Conservation (phyloP, 2,797 vertebrate genomes). For the Aldrovandia affinis region DNA sequence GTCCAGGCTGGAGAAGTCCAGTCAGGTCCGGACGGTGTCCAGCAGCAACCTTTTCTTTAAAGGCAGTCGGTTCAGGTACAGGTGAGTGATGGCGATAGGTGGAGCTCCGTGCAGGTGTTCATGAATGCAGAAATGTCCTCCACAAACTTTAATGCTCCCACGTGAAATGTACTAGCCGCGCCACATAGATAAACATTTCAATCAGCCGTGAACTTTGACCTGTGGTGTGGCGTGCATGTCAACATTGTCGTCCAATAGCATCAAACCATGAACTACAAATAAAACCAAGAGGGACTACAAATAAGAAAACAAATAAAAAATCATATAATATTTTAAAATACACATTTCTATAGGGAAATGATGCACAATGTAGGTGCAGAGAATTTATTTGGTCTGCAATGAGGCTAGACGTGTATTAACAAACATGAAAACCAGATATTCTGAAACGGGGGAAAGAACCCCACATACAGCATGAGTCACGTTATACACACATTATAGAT, state of each 20-base stretch:
- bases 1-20: constrained; percentile 94
- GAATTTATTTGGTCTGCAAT: background rate
- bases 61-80: constrained; percentile 97
- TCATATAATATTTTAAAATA: too few relatives aligned
- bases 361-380: background rate
- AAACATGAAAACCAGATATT: background rate
- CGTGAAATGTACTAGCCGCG: background rate
- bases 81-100: constrained; percentile 68
- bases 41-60: constrained; percentile 99
- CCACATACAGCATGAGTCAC: too few relatives aligned
- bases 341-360: background rate
- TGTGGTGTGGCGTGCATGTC: too few relatives aligned
- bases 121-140: background rate
- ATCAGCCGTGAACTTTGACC: too few relatives aligned
- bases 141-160: background rate
- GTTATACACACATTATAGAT: background rate
- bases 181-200: background rate
- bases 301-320: too few relatives aligned
- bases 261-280: too few relatives aligned
- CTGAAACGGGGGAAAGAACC: background rate
- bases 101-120: background rate
- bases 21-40: constrained; percentile 95
- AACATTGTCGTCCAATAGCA: too few relatives aligned
- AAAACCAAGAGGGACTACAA: too few relatives aligned
- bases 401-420: background rate